Evolutionary conservation across 1,140 invertebrate genomes (phyloP).

Genomic region (Drosophila parabipectinata): DNA sequence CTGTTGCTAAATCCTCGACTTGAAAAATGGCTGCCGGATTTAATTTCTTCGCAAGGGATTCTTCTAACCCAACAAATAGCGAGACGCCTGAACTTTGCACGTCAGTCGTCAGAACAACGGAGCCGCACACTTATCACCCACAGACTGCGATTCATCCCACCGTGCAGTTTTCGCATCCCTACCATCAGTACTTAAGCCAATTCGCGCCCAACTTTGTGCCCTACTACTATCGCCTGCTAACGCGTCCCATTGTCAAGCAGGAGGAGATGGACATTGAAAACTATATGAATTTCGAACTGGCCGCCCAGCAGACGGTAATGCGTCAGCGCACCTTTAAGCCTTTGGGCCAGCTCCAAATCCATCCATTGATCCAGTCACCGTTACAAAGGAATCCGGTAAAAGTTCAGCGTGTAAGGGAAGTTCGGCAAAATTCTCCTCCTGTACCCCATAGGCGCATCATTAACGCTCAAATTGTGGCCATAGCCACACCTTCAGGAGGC

Average conservation of each 20-base stretch:
- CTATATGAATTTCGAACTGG: slow-evolving; percentile 59
- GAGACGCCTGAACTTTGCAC: slow-evolving; percentile 19
- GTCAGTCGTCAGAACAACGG: slow-evolving; percentile 30
- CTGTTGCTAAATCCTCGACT: slow-evolving; percentile 22
- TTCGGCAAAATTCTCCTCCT: background rate
- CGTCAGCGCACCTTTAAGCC: slow-evolving; percentile 10
- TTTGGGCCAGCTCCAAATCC: slow-evolving; percentile 28
- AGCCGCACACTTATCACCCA: slow-evolving; percentile 14
- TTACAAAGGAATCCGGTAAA: background rate
- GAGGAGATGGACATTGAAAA: slow-evolving; percentile 57
- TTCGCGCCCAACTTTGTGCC: slow-evolving; percentile 38
- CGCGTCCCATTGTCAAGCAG: slow-evolving; percentile 24
- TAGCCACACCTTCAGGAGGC: slow-evolving; percentile 13
- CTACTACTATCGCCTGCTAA: slow-evolving; percentile 36
- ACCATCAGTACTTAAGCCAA: slow-evolving; percentile 46
- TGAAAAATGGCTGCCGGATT: slow-evolving; percentile 33
- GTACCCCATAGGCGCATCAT: slow-evolving; percentile 21
- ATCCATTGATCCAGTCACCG: slow-evolving; percentile 1
- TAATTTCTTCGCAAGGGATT: slow-evolving; percentile 3
- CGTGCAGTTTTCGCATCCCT: slow-evolving; percentile 21
- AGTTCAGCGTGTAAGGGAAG: background rate
- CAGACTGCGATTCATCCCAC: slow-evolving; percentile 1
- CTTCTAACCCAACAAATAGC: slow-evolving; percentile 47
- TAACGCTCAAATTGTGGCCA: slow-evolving; percentile 45
- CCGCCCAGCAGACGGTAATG: slow-evolving; percentile 32